A percentile compares a stretch with the other conserved stretches of the same genome.
Conservation (phyloP, 2,888 invertebrate genomes). For the Chrysina gloriosa region DNA sequence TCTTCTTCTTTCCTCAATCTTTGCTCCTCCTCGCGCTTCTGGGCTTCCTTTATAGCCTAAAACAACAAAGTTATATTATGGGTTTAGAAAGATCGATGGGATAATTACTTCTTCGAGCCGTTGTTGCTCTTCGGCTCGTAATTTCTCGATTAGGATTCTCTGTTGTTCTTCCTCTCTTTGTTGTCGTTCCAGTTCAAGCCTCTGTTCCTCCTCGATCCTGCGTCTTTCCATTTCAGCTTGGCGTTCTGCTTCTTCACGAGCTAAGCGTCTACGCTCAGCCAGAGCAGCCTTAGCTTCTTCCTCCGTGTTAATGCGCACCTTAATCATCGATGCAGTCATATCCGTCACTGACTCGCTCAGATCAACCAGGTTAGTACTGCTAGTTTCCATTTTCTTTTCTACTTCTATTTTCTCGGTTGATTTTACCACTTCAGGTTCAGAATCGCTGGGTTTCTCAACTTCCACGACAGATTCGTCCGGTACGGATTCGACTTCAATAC, state of each 20-base stretch:
- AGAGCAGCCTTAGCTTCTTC: slow-evolving; percentile 94
- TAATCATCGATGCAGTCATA: slow-evolving; percentile 74
- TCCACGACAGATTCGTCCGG: slow-evolving; percentile 10
- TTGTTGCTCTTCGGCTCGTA: slow-evolving; percentile 85
- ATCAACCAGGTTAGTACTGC: slow-evolving; percentile 38
- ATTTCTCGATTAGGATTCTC: slow-evolving; percentile 80
- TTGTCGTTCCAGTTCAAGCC: slow-evolving; percentile 78
- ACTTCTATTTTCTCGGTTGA: neutral
- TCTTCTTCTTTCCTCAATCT: slow-evolving; percentile 76
- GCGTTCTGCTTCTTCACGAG: slow-evolving; percentile 90
- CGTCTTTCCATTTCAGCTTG: slow-evolving; percentile 88
- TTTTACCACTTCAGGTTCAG: slow-evolving; percentile 38
- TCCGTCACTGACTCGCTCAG: slow-evolving; percentile 52
- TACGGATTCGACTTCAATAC: slow-evolving; percentile 1
- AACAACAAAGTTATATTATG: slow-evolving; percentile 17
- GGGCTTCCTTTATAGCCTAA: slow-evolving; percentile 75
- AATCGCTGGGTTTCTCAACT: slow-evolving; percentile 12
- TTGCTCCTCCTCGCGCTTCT: slow-evolving; percentile 83
- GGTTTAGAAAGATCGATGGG: too few relatives aligned
- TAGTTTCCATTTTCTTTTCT: slow-evolving; percentile 38
- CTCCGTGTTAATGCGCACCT: slow-evolving; percentile 84
- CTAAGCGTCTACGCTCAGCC: slow-evolving; percentile 87
- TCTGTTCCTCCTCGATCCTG: slow-evolving; percentile 77
- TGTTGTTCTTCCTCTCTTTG: slow-evolving; percentile 87
- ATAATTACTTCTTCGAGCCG: slow-evolving; percentile 82